Base-by-base conservation (phyloP, 1,140 invertebrate species). In the Aradophagus sp. region DNA sequence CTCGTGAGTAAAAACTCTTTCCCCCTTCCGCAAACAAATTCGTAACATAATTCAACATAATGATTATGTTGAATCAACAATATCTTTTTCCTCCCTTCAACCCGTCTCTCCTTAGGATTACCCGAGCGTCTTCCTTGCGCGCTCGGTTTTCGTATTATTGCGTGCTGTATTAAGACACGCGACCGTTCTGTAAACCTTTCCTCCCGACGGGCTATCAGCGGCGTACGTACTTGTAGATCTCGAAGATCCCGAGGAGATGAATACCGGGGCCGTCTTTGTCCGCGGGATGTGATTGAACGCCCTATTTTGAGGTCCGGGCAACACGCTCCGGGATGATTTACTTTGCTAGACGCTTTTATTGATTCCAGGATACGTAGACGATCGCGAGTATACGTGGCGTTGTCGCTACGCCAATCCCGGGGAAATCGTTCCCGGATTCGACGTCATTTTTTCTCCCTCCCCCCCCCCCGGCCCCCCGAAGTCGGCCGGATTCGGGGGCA, bases 101-200 rank as follows among this genome's bases (percentile, higher is more conserved):
- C 17, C 17, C 34, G 2, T 17, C 2, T 16, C 11, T 26, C 29
- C 14, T 34, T 61, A 41, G 32, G 13, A 34, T 31, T 23, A 4
- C 14, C 29, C 45, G 19, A 2, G 39, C 26, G 14, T 41, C 14
- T 12, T 11, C 8, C 13, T 17, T 34, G 8, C 12, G 5, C 5
- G 11, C 12, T 13, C 31, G 38, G 10, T 44, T 36, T 45, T 58
- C 32, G 31, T 58, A 20, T 20, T 13, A 45, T 39, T 31, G 55
- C 42, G 34, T 27, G 26, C 19, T n/a, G 20, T 5, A 0, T 35
- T 17, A 29, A 31, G 23, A 47, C 42, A 58, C 34, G 55, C 42
- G 34, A 58, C 55, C 31, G 12, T 11, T 58, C 42, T 39, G 35
- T 45, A 45, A 47, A 58, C 23, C 55, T 47, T 27, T 17, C 29